Evolutionary conservation across 2,797 vertebrate species (phyloP), one percentile per base, ranked within the genome.

Genomic region (Channa striata): DNA sequence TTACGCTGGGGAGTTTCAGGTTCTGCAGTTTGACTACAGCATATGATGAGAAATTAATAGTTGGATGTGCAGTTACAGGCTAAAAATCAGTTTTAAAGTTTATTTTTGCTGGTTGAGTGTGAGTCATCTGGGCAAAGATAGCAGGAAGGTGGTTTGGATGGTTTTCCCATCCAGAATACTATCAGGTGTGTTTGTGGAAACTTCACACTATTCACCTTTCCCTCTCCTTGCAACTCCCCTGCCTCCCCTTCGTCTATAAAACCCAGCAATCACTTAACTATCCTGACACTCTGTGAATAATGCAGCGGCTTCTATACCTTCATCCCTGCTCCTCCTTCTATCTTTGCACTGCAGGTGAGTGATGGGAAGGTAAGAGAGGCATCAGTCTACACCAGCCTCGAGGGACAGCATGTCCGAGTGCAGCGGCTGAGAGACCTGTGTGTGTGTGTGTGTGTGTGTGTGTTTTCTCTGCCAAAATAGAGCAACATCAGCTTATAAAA

Each of bases 261-360:
- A 64, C 68, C 60, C 54, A 43, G 74, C 63, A 61, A 62, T 84
- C 69, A 79, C 87, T 83, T 88, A 80, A 86, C 85, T 86, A 85
- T 69, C 78, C 86, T 86, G 91, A 91, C 88, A 81, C 65, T 53
- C 21, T 17, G 73, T 94, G 81, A 93, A 94, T 94, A 92, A 93
- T 93, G 88, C 85, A 93, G 81, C 59, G 74, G 80, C 70, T 59
- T 4, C 81, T 87, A 86, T 65, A 53, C 69, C 83, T 72, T 84
- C 83, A 84, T 78, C 80, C 77, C 40, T 81, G 72, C 58, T 57
- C 70, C 85, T 76, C 74, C 59, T 73, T 59, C 79, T 59, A 82
- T 88, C 80, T 84, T 77, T 76, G 53, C 65, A 66, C 77, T 61
- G 86, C 83, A 86, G 87, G 86, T 86, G 84, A 82, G 51, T 80